Evolutionary conservation across 35 echinoderm and acorn worm species (phyloP).

Genomic region (Apostichopus californicus): DNA sequence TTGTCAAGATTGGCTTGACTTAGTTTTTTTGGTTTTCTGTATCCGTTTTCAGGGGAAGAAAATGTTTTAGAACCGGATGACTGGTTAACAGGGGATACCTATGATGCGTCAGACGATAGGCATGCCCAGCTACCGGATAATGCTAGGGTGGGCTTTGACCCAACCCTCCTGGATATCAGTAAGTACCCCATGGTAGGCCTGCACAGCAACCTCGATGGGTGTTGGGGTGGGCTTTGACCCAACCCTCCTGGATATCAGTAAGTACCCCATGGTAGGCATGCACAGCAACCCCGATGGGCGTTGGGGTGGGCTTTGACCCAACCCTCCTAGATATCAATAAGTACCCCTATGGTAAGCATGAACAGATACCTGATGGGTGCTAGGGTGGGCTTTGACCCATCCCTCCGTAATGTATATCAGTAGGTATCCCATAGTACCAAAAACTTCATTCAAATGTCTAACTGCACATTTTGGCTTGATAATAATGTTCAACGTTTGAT

Average conservation of each 20-base stretch:
- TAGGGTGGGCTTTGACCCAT: too few species aligned
- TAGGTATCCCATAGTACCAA: too few species aligned
- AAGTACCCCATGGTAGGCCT: constrained; percentile 16
- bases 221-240: constrained; percentile 47
- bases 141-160: constrained; percentile 49
- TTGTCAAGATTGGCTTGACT: too few species aligned
- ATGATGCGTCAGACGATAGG: constrained; percentile 19
- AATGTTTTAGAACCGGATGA: constrained; percentile 39
- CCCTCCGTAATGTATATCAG: too few species aligned
- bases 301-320: constrained; percentile 43
- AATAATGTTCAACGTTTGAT: too few species aligned
- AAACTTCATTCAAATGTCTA: too few species aligned
- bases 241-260: constrained; percentile 12
- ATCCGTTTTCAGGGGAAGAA: constrained; percentile 28
- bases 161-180: constrained; percentile 21
- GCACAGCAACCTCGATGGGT: constrained; percentile 3
- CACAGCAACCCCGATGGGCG: constrained; percentile 25
- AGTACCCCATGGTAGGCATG: neutral
- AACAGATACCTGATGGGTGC: too few species aligned
- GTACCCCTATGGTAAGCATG: neutral
- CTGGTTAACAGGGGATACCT: constrained; percentile 43
- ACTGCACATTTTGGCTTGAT: too few species aligned
- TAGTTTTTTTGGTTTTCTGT: neutral
- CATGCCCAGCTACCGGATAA: constrained; percentile 30
- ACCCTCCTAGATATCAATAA: constrained; percentile 19